Evolutionary conservation across 1,140 invertebrate genomes (phyloP), one percentile per base, ranked within the genome.

Genomic region (Hycleus phaleratus): DNA sequence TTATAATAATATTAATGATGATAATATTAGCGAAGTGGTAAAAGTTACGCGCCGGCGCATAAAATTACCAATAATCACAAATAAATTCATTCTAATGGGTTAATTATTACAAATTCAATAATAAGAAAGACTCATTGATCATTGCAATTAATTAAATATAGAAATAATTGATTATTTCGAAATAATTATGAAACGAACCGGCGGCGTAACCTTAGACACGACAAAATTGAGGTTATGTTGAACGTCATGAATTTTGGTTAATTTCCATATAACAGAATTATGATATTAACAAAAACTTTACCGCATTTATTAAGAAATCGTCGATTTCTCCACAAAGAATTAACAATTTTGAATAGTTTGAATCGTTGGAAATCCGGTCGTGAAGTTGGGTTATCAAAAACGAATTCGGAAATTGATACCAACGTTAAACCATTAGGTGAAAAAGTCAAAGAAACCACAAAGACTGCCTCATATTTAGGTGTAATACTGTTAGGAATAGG

Each of bases 391-490:
- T 32, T 32, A 32, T 5, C 32, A 25, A 46, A 38, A 26, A 61
- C 26, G 3, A 56, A 45, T n/a, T 38, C 24, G 7, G 67, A 72
- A 59, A 5, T 74, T 26, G 70, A 69, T 24, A 81, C 79, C 5
- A 79, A 85, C 74, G 83, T 85, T 2, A 76, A 79, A 51, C 82
- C 83, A 18, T 63, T 85, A 5, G 81, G 81, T 26, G 82, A 85
- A 68, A 85, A 83, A 82, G 89, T 93, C 2, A 93, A 91, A 76
- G 88, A 93, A 75, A 88, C 87, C 32, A 88, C 88, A 25, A 91
- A 92, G 72, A 92, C 90, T 61, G 85, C 81, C 39, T 88, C 86
- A 46, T 93, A 93, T 66, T 79, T 86, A 58, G 83, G 83, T 8
- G 82, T 95, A n/a, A 90, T 94, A 51, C 56, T 93, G 32, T 71